Evolutionary conservation across 2,888 invertebrate genomes (phyloP), one percentile per base, ranked within the genome.

Genomic region (Drosophila limbata): DNA sequence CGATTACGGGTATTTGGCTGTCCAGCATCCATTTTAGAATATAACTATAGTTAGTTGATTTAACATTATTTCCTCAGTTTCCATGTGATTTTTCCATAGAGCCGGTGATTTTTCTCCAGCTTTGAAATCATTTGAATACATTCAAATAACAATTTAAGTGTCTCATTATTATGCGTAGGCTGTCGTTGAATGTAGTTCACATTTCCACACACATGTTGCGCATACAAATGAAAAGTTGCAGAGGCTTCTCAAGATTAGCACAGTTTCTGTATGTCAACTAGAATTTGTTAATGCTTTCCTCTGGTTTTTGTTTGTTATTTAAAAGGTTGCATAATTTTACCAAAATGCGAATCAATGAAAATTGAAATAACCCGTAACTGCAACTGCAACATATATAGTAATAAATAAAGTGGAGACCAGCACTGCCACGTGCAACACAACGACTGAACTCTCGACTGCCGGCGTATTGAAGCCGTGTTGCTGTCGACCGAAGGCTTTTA

Each of bases 391-490:
- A 21, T 44, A 63, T 28, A n/a, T n/a, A n/a, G n/a, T n/a, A 53
- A 31, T 42, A 40, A 67, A 76, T 57, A 62, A 68, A 53, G 48
- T 68, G 42, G 28, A 44, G 40, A 74, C 55, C 53, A 42, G 45
- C 66, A 35, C 59, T 52, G 77, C 31, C 40, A 60, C 59, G 50
- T 56, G 79, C 75, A 77, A 37, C 76, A 67, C 44, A 68, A 62
- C 80, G 88, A 80, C 88, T 88, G 70, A 80, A 44, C 69, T 68
- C 64, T 66, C 69, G 76, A 80, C 84, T 88, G 82, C 91, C 91
- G 91, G 91, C 79, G 86, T 79, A 88, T 88, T 91, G 77, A 90
- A 90, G 81, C 77, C 67, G 71, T 79, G 80, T 71, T 69, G 74
- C 70, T 73, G 77, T 68, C 69, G 75, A 71, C 80, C 67, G 69